Evolutionary conservation across 2,113 vertebrate genomes (phyloP).

Genomic region (Seriola dumerili): DNA sequence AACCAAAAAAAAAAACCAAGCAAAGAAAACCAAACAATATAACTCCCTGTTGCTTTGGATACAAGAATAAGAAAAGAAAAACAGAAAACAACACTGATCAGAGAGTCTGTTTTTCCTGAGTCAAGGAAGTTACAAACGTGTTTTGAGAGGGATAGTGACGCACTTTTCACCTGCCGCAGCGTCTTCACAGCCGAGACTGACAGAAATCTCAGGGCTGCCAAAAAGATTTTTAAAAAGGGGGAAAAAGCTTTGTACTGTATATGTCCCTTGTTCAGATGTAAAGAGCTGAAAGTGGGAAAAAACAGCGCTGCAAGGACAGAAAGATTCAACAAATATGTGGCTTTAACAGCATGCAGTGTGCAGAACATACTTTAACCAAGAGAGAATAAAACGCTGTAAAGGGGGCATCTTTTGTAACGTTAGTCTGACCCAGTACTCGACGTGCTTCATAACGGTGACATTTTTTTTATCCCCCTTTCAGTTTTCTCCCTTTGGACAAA

Average conservation of each 20-base stretch:
- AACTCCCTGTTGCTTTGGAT: constrained; percentile 73
- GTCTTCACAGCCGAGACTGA: constrained; percentile 18
- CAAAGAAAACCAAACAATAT: neutral
- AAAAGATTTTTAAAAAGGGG: neutral
- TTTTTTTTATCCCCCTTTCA: neutral
- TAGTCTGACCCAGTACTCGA: constrained; percentile 9
- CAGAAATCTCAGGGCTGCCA: neutral
- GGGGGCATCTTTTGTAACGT: constrained; percentile 4
- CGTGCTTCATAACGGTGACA: neutral
- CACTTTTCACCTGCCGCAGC: constrained; percentile 18
- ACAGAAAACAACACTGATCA: constrained; percentile 63
- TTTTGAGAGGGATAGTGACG: constrained; percentile 45
- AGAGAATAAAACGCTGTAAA: constrained; percentile 3
- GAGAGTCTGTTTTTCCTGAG: constrained; percentile 74
- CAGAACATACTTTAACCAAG: constrained; percentile 10
- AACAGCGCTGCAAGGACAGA: neutral
- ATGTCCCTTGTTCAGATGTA: constrained; percentile 21
- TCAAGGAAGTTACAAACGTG: constrained; percentile 50
- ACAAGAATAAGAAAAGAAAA: constrained; percentile 45
- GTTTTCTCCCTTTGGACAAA: constrained; percentile 49
- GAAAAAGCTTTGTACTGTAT: neutral
- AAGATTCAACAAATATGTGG: constrained; percentile 2
- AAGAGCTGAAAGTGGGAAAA: constrained; percentile 9
- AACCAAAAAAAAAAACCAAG: neutral
- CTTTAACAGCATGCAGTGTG: constrained; percentile 29